Evolutionary conservation across 2,113 vertebrate genomes (phyloP).

Genomic region (Sinocyclocheilus rhinocerous): DNA sequence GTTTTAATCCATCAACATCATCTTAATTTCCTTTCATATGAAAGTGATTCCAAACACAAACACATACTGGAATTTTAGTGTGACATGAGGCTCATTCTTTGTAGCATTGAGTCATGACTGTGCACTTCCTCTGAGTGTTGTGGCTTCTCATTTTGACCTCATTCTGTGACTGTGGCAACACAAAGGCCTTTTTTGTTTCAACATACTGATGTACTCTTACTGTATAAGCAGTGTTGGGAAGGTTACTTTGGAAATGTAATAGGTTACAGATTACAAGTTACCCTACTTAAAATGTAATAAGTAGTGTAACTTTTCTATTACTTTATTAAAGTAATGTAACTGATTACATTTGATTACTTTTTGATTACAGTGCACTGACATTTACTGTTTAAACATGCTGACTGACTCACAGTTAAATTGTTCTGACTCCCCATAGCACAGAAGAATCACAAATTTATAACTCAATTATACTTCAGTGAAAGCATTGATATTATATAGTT

Average conservation of each 20-base stretch:
- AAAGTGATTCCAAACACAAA: neutral
- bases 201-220: neutral
- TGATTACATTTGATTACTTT: no score
- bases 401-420: neutral
- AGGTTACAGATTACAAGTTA: no score
- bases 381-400: neutral
- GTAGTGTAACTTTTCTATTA: no score
- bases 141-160: constrained; percentile 5
- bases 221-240: no score
- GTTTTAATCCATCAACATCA: neutral
- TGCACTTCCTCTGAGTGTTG: constrained; percentile 7
- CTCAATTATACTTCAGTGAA: neutral
- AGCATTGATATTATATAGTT: neutral
- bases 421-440: neutral
- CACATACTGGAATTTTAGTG: neutral
- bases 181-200: constrained; percentile 17
- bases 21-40: neutral
- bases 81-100: neutral
- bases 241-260: no score
- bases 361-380: neutral
- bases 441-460: neutral
- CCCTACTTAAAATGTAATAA: no score
- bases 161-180: neutral
- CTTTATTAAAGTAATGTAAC: no score
- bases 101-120: neutral